Evolutionary conservation across 2,113 vertebrate species (phyloP), one percentile per base, ranked within the genome.

Genomic region (Indicator indicator): DNA sequence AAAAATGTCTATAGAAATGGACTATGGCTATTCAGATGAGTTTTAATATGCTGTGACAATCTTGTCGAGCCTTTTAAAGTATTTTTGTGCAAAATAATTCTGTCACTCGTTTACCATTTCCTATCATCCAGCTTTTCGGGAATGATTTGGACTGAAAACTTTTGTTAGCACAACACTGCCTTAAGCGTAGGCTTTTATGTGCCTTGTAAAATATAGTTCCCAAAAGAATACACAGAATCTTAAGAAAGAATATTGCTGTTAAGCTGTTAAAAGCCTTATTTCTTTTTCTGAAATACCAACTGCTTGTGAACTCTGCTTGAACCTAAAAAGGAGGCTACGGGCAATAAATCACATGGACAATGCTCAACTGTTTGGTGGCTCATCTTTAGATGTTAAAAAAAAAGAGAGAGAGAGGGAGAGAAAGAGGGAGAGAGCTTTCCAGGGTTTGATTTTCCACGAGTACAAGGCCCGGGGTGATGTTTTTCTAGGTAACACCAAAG

Each of bases 301-400:
- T 97, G 97, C 97, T 98, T 98, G 98, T 98, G 98, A 98, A 99
- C 98, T 98, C 97, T 98, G 98, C 97, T 97, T 98, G 98, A 98
- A 98, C 98, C 97, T 98, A 97, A 98, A 97, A 98, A 98, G 97
- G 97, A 97, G 97, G 97, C 97, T 97, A 97, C 82, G 96, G 98
- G 98, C 97, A 97, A 98, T 98, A 99, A 98, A 98, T 98, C 98
- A 99, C 95, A 98, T 97, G 97, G 98, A 98, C 98, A 98, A 98
- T 98, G 98, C 98, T 98, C 98, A 98, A 98, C 97, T 98, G 97
- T 98, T 98, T 98, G 98, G 97, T 97, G 98, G 97, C 97, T 98
- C 98, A 98, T 98, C 98, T 98, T 98, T 98, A 96, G 91, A 98
- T 96, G 96, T 93, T 94, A 92, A 94, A 93, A 93, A 94, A 89